phyloP scores from a whole-genome alignment of 2,797 vertebrate species.

The Mormyrops boulengeri region DNA sequence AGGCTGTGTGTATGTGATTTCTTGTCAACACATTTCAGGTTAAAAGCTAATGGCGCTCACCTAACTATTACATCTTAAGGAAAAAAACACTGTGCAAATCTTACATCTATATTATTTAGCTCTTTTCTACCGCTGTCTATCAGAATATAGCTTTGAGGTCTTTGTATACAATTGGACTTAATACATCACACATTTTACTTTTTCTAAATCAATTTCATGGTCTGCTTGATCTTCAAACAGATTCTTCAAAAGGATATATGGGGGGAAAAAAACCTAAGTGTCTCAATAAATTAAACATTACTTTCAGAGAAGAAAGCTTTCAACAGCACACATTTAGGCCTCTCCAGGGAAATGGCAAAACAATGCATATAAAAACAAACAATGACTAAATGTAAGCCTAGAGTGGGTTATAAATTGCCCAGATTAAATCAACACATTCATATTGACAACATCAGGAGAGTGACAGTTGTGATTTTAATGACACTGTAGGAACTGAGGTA shows the following conservation, averaged over 20 bases:
- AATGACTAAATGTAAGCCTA: background rate
- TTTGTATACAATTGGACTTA: background rate
- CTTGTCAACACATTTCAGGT: background rate
- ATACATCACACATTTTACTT: constrained; percentile 7
- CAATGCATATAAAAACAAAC: background rate
- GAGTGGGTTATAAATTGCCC: background rate
- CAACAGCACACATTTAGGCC: background rate
- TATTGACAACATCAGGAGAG: background rate
- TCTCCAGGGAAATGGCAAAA: background rate
- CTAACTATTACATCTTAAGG: background rate
- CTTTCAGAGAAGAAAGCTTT: background rate
- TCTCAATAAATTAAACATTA: constrained; percentile 10
- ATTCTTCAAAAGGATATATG: constrained; percentile 10
- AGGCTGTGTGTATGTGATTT: background rate
- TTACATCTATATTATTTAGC: background rate
- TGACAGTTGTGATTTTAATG: background rate
- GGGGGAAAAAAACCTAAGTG: background rate
- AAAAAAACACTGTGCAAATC: background rate
- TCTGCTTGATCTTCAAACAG: constrained; percentile 7
- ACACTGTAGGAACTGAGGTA: background rate
- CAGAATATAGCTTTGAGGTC: background rate
- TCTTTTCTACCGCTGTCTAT: background rate
- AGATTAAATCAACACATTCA: background rate
- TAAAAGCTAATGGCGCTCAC: background rate
- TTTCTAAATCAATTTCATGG: constrained; percentile 13